Evolutionary conservation across 2,113 vertebrate genomes (phyloP), one percentile per base, ranked within the genome.

Genomic region (Macroglossus sobrinus): DNA sequence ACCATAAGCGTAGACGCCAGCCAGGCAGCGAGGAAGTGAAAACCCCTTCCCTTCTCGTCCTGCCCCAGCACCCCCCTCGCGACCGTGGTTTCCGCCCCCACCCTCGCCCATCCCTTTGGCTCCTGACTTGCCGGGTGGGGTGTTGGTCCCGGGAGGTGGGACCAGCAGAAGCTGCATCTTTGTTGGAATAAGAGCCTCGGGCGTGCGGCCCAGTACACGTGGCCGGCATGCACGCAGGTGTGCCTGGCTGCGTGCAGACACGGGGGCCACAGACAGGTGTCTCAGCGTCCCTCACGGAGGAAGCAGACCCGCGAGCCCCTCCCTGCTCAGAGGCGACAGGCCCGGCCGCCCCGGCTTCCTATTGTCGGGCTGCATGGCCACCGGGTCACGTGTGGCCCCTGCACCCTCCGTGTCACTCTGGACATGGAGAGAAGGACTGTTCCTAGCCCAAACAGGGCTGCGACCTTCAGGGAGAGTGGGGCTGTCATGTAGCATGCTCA

Each of bases 371-470:
- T 78, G 93, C 7, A 87, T 53, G 81, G 79, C 72, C 92, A n/a
- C n/a, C 89, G 66, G 75, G 28, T 78, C 72, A 35, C 50, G 79
- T 50, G 47, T 50, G 47, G 80, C 74, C 96, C 82, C 81, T 22
- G 45, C 80, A 87, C 4, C 66, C 84, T 53, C 14, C 47, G 61
- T 47, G 71, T 91, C 95, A 43, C 93, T 91, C 9, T 0, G 57
- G 89, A 93, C 94, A 30, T 69, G 78, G 91, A 93, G 76, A 92
- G 92, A 50, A 80, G 94, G 96, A 90, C 97, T 89, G 89, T 94
- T 78, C 96, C 96, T 89, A 76, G 90, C 97, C 92, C 19, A 43
- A 82, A 45, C 96, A 82, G 76, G 89, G 79, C 96, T 94, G 97
- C 94, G 95, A 91, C 97, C 94, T 92, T 38, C 7, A 0, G 81